These are phyloP conservation scores for Stenchaetothrips biformis DNA, from an alignment of 2,888 invertebrate genomes.

Conservation along the genomic window DNA sequence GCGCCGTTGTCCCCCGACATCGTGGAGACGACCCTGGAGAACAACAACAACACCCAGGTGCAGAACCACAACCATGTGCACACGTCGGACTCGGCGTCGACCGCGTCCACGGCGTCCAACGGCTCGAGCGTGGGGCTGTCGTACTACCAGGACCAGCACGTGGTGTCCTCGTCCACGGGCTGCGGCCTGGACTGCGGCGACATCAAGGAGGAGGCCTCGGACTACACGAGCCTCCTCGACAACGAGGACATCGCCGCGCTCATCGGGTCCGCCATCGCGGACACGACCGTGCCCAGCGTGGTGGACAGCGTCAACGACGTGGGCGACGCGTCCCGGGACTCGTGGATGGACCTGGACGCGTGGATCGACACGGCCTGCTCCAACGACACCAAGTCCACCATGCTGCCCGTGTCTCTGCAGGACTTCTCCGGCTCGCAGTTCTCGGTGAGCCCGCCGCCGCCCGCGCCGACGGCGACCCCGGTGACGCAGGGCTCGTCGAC, in stretches of 20 bases:
- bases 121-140: slow-evolving; percentile 39
- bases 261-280: slow-evolving; percentile 83
- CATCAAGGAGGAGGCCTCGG: slow-evolving; percentile 41
- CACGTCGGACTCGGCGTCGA: slow-evolving; percentile 46
- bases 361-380: slow-evolving; percentile 79
- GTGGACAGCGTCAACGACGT: slow-evolving; percentile 62
- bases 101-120: slow-evolving; percentile 34
- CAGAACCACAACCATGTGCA: slow-evolving; percentile 60
- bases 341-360: slow-evolving; percentile 84
- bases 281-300: slow-evolving; percentile 71
- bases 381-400: slow-evolving; percentile 48
- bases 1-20: slow-evolving; percentile 43
- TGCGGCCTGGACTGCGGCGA: slow-evolving; percentile 37
- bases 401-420: slow-evolving; percentile 44
- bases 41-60: slow-evolving; percentile 38
- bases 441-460: slow-evolving; percentile 36
- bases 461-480: slow-evolving; percentile 43
- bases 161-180: slow-evolving; percentile 49
- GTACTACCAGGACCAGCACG: slow-evolving; percentile 43
- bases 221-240: slow-evolving; percentile 40
- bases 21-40: slow-evolving; percentile 38
- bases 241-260: slow-evolving; percentile 82
- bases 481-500: slow-evolving; percentile 49
- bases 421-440: slow-evolving; percentile 45
- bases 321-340: slow-evolving; percentile 62